phyloP scores from a whole-genome alignment of 2,797 vertebrate species.

The Myotis findleyi region DNA sequence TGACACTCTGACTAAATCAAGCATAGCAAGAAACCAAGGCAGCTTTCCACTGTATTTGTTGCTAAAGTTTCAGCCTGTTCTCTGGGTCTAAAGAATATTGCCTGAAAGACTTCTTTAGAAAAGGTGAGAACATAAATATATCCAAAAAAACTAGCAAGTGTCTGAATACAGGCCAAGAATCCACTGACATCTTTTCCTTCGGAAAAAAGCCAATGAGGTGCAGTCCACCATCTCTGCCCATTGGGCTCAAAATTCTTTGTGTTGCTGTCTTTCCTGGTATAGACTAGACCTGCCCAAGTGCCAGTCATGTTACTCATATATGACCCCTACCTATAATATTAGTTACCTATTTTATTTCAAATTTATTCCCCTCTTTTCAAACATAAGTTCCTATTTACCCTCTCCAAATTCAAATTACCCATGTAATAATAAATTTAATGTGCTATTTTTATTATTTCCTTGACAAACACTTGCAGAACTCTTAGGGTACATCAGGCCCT shows the following conservation, averaged over 20 bases:
- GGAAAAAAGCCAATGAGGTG: background rate
- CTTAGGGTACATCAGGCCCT: background rate
- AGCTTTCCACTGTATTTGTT: background rate
- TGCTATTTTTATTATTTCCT: background rate
- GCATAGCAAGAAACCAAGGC: constrained; percentile 21
- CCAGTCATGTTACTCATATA: background rate
- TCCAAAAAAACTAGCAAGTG: background rate
- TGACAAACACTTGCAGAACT: background rate
- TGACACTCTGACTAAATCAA: constrained; percentile 64
- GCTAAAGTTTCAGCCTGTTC: background rate
- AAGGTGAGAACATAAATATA: background rate
- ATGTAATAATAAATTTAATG: background rate
- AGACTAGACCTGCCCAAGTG: background rate
- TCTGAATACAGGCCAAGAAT: background rate
- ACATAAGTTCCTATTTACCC: background rate
- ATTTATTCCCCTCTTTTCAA: constrained; percentile 13
- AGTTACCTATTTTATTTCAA: background rate
- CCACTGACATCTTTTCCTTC: background rate
- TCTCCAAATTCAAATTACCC: constrained; percentile 22
- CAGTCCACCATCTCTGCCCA: background rate
- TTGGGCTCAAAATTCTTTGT: background rate
- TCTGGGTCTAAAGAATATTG: background rate
- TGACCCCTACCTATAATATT: background rate
- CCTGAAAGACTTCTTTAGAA: background rate
- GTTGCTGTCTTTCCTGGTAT: background rate